Evolutionary conservation across 2,113 vertebrate species (phyloP), one percentile per base, ranked within the genome.

Genomic region (Channa argus): DNA sequence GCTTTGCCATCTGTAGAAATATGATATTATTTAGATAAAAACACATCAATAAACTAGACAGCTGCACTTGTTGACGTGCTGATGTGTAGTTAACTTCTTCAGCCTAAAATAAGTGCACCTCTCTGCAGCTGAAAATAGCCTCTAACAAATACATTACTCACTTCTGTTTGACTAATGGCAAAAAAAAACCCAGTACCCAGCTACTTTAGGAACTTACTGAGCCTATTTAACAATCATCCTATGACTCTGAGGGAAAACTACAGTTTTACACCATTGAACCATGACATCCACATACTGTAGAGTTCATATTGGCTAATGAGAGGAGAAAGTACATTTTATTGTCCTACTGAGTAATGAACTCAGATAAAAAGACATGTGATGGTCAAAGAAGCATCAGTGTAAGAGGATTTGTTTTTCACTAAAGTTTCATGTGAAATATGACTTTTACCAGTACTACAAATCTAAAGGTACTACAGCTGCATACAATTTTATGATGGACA

Each of bases 401-500:
- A 81, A 87, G 72, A 77, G 58, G 80, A 59, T 82, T 83, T 85
- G 51, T 46, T 52, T 58, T 59, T 60, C 49, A 0, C 12, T 12
- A 37, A 43, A 10, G 67, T 59, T 72, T 73, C 33, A 77, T 15
- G 14, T 50, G 49, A 55, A 80, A 54, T 56, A 58, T 43, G 43
- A 77, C 75, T 86, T 86, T 68, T 52, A 82, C 65, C 73, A 60
- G 66, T 41, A 15, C n/a, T 1, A 71, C 50, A 54, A 55, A 67
- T 82, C 44, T 52, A 5, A 76, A 78, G 24, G 74, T 58, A 56
- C 64, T 53, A 67, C 10, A 10, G 50, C 37, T 34, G 9, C 8
- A 45, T 63, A 24, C 44, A 50, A 61, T 68, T 62, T 63, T 3
- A 50, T 76, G 73, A 82, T 51, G 46, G 62, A 72, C 72, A 44